phyloP scores from a whole-genome alignment of 2,113 vertebrate species.

The Nettapus auritus region DNA sequence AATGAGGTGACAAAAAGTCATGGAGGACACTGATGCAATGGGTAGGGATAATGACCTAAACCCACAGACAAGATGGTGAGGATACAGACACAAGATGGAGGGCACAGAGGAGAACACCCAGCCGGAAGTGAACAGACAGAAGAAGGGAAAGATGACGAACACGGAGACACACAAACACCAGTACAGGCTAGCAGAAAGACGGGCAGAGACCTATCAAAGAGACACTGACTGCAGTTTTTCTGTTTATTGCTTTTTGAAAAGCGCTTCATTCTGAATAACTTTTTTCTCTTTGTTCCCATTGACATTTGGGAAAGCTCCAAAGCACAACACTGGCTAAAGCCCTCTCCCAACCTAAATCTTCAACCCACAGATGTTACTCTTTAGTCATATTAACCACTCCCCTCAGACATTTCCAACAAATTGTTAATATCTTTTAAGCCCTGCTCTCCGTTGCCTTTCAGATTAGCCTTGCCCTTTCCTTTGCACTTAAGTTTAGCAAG shows the following conservation, averaged over 20 bases:
- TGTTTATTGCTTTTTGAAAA: constrained; percentile 29
- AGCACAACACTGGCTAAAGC: not conserved
- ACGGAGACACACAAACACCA: not conserved
- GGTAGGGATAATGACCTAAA: not conserved
- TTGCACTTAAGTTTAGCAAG: constrained; percentile 72
- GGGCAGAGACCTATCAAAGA: not conserved
- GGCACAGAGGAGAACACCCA: not conserved
- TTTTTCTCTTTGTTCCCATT: not conserved
- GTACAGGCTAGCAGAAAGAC: not conserved
- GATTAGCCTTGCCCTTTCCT: constrained; percentile 71
- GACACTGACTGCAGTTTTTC: not conserved
- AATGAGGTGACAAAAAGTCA: not conserved
- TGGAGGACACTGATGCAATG: not conserved
- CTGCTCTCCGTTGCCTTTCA: constrained; percentile 54
- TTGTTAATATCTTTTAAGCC: constrained; percentile 58
- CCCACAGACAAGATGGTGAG: not conserved
- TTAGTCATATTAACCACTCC: constrained; percentile 34
- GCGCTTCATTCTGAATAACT: not conserved
- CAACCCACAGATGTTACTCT: not conserved
- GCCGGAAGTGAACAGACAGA: not conserved
- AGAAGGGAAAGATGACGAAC: not conserved
- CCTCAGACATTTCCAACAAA: constrained; percentile 63
- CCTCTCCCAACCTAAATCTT: constrained; percentile 23
- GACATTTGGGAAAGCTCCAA: constrained; percentile 39
- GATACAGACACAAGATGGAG: not conserved